phyloP scores from a whole-genome alignment of 2,888 invertebrate genomes.

The Nipponacmea schrenckii region DNA sequence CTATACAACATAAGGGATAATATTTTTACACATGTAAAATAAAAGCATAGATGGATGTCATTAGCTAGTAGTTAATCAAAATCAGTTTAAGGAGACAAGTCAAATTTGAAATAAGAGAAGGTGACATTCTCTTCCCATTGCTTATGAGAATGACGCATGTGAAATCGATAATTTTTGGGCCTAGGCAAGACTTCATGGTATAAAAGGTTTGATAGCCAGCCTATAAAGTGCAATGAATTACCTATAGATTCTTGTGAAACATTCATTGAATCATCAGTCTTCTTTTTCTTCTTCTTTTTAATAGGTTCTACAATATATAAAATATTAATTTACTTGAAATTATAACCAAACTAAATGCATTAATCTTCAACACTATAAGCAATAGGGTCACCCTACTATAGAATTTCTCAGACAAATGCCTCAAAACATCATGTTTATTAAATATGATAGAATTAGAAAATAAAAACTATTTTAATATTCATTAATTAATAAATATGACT shows the following conservation, averaged over 20 bases:
- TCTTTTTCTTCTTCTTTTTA: constrained; percentile 29
- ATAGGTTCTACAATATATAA: constrained; percentile 20
- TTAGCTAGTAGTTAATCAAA: too few relatives aligned
- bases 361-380: too few relatives aligned
- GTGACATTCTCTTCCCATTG: too few relatives aligned
- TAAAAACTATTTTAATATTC: constrained; percentile 10
- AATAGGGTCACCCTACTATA: too few relatives aligned
- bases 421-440: constrained; percentile 8
- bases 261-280: constrained; percentile 30
- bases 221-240: not conserved
- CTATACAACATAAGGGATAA: constrained; percentile 9
- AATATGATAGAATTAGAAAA: not conserved
- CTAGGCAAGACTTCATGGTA: too few relatives aligned
- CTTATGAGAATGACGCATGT: too few relatives aligned
- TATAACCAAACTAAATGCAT: too few relatives aligned
- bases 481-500: constrained; percentile 9
- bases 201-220: not conserved
- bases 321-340: not conserved
- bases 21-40: too few relatives aligned
- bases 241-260: constrained; percentile 25
- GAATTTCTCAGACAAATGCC: constrained; percentile 4
- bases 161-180: too few relatives aligned
- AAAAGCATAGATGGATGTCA: too few relatives aligned
- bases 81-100: too few relatives aligned
- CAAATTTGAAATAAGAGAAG: too few relatives aligned